Evolutionary conservation across 1,140 invertebrate species (phyloP).

Genomic region (Drosophila baimaii): DNA sequence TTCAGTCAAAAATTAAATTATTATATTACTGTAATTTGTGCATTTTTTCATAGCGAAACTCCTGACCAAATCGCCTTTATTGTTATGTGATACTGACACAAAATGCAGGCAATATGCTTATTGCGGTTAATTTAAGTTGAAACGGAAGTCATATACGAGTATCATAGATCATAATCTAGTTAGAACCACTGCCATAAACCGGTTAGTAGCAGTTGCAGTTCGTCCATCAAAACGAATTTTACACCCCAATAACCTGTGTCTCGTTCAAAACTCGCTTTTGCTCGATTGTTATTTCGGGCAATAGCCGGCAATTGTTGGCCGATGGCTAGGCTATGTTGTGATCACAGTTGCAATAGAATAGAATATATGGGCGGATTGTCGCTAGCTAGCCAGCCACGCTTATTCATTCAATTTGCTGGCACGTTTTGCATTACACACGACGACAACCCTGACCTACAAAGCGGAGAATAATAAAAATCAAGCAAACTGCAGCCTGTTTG

Average conservation of each 20-base stretch:
- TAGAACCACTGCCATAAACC: constrained; percentile 12
- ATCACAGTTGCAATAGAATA: constrained; percentile 49
- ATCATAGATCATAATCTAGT: constrained; percentile 16
- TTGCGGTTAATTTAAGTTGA: constrained; percentile 7
- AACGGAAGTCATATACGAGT: constrained; percentile 21
- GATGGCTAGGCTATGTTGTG: constrained; percentile 17
- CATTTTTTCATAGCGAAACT: background rate
- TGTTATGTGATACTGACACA: background rate
- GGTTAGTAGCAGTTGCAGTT: constrained; percentile 17
- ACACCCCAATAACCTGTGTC: constrained; percentile 16
- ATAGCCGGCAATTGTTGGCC: constrained; percentile 33
- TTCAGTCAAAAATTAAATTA: too few species aligned
- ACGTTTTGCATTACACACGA: constrained; percentile 80
- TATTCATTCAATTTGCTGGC: constrained; percentile 80
- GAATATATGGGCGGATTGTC: constrained; percentile 45
- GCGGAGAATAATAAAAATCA: constrained; percentile 42
- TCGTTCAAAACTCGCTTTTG: constrained; percentile 1
- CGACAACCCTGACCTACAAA: constrained; percentile 81
- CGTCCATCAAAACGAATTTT: constrained; percentile 14
- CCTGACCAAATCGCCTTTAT: too few species aligned
- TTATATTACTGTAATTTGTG: background rate
- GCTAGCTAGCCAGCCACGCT: constrained; percentile 52
- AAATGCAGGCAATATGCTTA: background rate
- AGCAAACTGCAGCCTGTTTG: constrained; percentile 53
- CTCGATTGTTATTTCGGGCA: constrained; percentile 15